Percentiles rank a stretch among this genome's conserved stretches.
Conservation (phyloP, 2,113 vertebrate genomes). For the Acrocephalus kingi region DNA sequence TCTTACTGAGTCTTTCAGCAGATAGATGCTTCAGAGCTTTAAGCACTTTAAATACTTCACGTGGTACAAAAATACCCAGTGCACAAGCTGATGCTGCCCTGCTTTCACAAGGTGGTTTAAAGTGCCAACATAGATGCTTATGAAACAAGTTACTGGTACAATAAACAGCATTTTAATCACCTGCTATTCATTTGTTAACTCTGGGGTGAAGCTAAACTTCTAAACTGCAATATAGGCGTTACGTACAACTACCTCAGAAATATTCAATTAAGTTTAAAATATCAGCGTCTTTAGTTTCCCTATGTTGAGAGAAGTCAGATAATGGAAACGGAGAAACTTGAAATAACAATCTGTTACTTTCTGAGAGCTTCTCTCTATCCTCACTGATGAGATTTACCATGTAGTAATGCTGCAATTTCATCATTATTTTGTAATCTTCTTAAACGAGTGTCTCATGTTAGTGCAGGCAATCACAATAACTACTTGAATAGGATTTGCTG, state of each 20-base stretch:
- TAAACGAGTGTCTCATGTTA: conserved; percentile 54
- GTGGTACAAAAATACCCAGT: background rate
- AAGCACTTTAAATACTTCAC: background rate
- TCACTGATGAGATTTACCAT: conserved; percentile 29
- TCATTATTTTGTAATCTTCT: conserved; percentile 68
- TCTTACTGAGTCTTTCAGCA: background rate
- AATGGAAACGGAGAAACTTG: background rate
- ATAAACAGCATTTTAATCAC: background rate
- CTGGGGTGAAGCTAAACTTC: background rate
- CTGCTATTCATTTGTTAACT: background rate
- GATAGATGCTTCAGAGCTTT: background rate
- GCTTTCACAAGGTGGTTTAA: background rate
- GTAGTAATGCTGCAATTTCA: conserved; percentile 54
- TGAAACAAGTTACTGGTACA: background rate
- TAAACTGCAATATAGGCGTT: background rate
- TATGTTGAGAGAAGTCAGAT: background rate
- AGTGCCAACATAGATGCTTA: background rate
- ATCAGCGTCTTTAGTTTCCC: background rate
- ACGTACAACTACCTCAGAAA: background rate
- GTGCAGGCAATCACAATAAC: conserved; percentile 51
- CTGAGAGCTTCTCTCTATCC: background rate
- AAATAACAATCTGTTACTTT: background rate
- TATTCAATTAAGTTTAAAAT: conserved; percentile 2
- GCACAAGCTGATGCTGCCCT: background rate
- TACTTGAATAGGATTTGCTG: conserved; percentile 47